Evolutionary conservation across 2,888 invertebrate species (phyloP), one percentile per base, ranked within the genome.

Genomic region (Ptychoptera contaminata): DNA sequence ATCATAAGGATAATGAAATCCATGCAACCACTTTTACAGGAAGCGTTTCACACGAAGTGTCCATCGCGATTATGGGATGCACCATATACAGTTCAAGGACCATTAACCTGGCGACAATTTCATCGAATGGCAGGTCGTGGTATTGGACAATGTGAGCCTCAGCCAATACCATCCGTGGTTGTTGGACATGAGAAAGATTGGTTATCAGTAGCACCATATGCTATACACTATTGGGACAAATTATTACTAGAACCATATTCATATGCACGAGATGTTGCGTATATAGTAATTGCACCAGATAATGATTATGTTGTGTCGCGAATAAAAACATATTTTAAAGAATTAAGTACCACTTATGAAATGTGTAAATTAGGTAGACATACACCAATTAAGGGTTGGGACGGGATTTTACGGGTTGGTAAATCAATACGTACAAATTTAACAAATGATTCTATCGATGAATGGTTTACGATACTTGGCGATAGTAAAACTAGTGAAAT

Each of bases 51-150:
- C 64, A 90, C 90, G 67, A 91, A 91, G 55, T 83, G 86, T 52
- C 81, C 83, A 39, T 79, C 79, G 38, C 74, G 88, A 52, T 76
- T 91, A 67, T 94, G 94, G 86, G 94, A 96, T 64, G 88, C 92
- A 44, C 84, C 83, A 1, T 80, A 84, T 54, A 83, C 82, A 1
- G 91, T 98, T 37, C 83, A 88, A 51, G 98, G 98, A 1, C 97
- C 97, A 30, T 76, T 98, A 11, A 98, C 97, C 2, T 98, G 97
- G 97, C 76, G 94, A 44, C 92, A 96, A 64, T 96, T 98, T 68
- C 96, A 94, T 71, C 77, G 91, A 47, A 72, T 96, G 48, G 93
- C 94, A 36, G 94, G 93, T 8, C 74, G 93, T 60, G 92, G 91
- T 45, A 88, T 91, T 45, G 94, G 94, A 62, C 83, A 91, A 50